Evolutionary conservation across 2,797 vertebrate genomes (phyloP).

Genomic region (Liasis olivaceus): DNA sequence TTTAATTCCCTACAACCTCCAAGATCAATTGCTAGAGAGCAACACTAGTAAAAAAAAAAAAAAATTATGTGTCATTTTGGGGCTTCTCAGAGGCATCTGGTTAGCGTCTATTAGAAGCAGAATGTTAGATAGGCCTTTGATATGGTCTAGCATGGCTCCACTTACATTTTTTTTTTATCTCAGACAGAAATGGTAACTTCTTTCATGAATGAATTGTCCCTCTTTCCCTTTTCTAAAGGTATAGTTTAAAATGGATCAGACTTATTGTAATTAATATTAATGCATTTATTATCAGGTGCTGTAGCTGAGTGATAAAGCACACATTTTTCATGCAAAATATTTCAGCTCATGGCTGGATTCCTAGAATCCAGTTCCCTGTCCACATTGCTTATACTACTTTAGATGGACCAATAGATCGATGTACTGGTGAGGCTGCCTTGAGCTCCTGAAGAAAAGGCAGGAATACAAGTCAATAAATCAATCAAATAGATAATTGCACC

Average conservation of each 20-base stretch:
- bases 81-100: not conserved
- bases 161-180: not conserved
- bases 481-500: slow-evolving; percentile 25
- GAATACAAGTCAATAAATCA: not conserved
- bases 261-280: not conserved
- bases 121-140: not conserved
- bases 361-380: not conserved
- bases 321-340: not conserved
- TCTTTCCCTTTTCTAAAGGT: not conserved
- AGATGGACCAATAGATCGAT: not conserved
- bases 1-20: not conserved
- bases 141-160: not conserved
- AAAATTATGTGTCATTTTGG: not conserved
- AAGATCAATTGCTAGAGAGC: not conserved
- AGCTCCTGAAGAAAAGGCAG: not conserved
- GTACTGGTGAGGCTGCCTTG: not conserved
- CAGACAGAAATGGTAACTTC: not conserved
- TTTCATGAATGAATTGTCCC: not conserved
- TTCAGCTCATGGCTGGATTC: not conserved
- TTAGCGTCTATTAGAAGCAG: not conserved
- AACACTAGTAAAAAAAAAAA: not conserved
- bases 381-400: not conserved
- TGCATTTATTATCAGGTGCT: not conserved
- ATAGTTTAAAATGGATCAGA: not conserved
- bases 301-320: not conserved